Base-by-base conservation (phyloP, 1,140 invertebrate genomes). In the Hylaeus volcanicus region DNA sequence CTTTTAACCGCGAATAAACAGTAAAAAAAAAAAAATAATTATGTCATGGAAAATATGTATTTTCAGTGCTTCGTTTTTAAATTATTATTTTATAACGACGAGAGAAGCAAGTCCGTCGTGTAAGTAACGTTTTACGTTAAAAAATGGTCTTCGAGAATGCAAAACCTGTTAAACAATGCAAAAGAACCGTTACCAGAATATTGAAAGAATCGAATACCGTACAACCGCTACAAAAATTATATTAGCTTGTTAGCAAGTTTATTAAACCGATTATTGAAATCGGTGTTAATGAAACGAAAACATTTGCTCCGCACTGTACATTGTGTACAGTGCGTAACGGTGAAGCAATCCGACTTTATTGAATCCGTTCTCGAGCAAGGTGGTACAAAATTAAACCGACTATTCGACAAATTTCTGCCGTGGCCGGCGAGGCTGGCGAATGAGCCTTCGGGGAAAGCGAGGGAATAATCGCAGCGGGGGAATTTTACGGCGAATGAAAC, bases 401-500 rank as follows among this genome's bases (percentile, higher is more conserved):
- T 43, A 37, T 66, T 64, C 15, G 45, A 64, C 15, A 51, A 74
- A 74, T 74, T 74, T 75, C 58, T 51, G 12, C 9, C 26, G 45
- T n/a, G 45, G n/a, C 45, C 39, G 9, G 64, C 41, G 9, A 45
- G n/a, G 53, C 6, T 75, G 4, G 41, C 41, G 12, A 37, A 43
- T 6, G 5, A n/a, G 51, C 51, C 37, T 61, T n/a, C 15, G 11
- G 4, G 74, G 37, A 68, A 69, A 45, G 37, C 37, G 45, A 71
- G 56, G 45, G 37, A 71, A 78, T 71, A 63, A 71, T 71, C 43
- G 26, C 53, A n/a, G 56, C 37, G 43, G 66, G 43, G 56, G 15
- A 58, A 53, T 71, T 78, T 71, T 51, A 26, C 56, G 45, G 39
- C 9, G 41, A 14, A 61, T 45, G 69, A 37, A 63, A 73, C 9